phyloP scores from a whole-genome alignment of 2,888 invertebrate genomes.

The Rotaria macrura region DNA sequence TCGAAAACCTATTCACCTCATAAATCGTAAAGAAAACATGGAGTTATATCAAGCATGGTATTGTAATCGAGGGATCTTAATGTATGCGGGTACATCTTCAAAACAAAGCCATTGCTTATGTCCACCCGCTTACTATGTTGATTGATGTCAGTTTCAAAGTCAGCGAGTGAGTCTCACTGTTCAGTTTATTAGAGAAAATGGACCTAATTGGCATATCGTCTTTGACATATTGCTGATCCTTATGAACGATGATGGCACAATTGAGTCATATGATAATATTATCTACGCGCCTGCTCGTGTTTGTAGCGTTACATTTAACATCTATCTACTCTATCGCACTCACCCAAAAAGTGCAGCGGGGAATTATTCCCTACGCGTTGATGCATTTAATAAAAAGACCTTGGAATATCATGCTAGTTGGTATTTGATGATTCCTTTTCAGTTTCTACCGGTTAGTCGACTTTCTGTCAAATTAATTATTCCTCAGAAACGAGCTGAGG shows the following conservation, averaged over 20 bases:
- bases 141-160: background rate
- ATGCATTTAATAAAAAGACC: background rate
- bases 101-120: background rate
- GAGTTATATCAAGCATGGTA: background rate
- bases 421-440: background rate
- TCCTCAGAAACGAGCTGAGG: background rate
- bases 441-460: background rate
- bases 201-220: background rate
- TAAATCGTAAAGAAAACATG: too few species aligned
- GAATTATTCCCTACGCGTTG: background rate
- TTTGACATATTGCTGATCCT: background rate
- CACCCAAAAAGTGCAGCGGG: background rate
- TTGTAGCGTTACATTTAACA: background rate
- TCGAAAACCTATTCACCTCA: too few species aligned
- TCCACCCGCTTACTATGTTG: background rate
- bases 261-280: background rate
- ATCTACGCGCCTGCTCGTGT: background rate
- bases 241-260: background rate
- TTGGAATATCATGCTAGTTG: background rate
- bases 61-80: background rate
- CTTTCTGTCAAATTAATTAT: background rate
- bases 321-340: background rate
- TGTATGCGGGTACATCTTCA: fast-evolving
- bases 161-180: background rate
- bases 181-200: background rate